Evolutionary conservation across 92 coral and sea anemone genomes (phyloP).

Genomic region (Epizoanthus scotinus): DNA sequence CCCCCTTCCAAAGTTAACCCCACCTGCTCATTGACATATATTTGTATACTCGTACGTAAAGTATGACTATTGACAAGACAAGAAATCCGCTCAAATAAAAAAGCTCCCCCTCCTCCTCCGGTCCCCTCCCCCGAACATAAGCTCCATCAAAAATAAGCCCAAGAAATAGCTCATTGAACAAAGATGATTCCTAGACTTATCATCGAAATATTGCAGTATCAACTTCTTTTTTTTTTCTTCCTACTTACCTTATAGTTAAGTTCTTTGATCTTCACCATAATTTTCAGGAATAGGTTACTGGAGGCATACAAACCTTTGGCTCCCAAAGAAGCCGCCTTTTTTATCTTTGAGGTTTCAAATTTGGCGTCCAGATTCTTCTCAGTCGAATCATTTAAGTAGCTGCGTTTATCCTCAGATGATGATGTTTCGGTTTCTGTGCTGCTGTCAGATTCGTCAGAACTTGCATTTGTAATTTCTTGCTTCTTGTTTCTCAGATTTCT

Average conservation of each 20-base stretch:
- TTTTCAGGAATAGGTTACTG: slow-evolving; percentile 28
- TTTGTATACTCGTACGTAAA: no score
- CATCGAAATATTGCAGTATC: no score
- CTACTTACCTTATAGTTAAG: slow-evolving; percentile 69
- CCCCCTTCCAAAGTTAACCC: no score
- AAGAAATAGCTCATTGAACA: no score
- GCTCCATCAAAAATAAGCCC: no score
- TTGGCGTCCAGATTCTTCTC: slow-evolving; percentile 20
- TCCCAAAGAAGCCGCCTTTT: slow-evolving; percentile 15
- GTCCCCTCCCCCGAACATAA: no score
- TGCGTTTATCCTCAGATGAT: not conserved
- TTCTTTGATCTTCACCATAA: slow-evolving; percentile 54
- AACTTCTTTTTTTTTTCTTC: no score
- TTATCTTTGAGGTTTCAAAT: not conserved
- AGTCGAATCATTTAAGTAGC: not conserved
- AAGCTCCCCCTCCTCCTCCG: no score
- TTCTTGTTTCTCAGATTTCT: not conserved
- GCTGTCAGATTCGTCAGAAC: not conserved
- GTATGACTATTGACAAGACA: no score
- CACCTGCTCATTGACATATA: no score
- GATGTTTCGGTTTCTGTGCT: slow-evolving; percentile 10
- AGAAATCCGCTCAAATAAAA: no score
- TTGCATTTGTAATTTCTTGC: not conserved
- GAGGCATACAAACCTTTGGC: slow-evolving; percentile 40
- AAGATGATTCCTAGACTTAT: no score